A percentile compares a stretch with the other conserved stretches of the same genome.
These are phyloP conservation scores for Macrophya annulata DNA, from an alignment of 2,888 invertebrate species.

Conservation along the genomic window DNA sequence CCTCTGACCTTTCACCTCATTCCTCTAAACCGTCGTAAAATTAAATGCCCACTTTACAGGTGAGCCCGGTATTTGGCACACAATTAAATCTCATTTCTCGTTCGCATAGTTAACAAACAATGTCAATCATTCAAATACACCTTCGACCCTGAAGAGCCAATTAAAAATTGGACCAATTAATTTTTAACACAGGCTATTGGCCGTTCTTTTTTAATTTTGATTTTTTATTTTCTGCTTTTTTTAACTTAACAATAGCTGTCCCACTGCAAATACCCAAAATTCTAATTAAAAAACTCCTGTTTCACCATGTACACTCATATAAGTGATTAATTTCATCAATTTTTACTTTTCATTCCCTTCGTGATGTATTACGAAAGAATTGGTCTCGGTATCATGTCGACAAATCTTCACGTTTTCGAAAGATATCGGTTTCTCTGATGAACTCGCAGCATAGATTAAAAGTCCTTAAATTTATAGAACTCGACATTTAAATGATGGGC, in stretches of 20 bases:
- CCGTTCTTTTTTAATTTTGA: neutral
- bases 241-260: neutral
- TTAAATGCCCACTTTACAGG: conserved; percentile 34
- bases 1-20: neutral
- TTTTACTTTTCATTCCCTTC: no score
- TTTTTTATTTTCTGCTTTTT: neutral
- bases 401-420: no score
- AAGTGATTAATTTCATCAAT: neutral
- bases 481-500: no score
- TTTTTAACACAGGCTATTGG: neutral
- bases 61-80: conserved; percentile 13
- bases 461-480: no score
- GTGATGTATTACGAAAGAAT: no score
- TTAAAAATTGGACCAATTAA: conserved; percentile 40
- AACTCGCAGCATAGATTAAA: no score
- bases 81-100: conserved; percentile 39
- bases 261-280: neutral
- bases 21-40: conserved; percentile 17
- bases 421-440: no score
- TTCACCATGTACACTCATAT: neutral
- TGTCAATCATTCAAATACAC: conserved; percentile 37
- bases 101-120: conserved; percentile 41
- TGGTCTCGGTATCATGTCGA: no score
- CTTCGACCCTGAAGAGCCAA: neutral
- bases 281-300: neutral